phyloP scores from a whole-genome alignment of 2,888 invertebrate species.

The Melinopterus prodromus region DNA sequence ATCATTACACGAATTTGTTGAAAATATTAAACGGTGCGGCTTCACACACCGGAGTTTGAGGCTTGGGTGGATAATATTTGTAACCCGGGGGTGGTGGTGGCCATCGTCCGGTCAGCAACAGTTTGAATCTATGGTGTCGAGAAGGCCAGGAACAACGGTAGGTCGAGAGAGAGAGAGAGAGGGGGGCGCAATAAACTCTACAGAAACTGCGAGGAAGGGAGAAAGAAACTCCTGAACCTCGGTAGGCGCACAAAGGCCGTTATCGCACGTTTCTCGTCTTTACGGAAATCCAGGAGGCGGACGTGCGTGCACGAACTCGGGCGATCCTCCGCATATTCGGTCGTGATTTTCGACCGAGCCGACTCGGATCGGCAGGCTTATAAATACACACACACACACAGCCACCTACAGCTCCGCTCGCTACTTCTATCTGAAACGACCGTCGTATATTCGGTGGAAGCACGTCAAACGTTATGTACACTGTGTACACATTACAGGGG shows the following conservation, averaged over 20 bases:
- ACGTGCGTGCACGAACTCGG: constrained; percentile 25
- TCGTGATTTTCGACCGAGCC: constrained; percentile 12
- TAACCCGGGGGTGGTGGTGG: neutral
- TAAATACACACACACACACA: neutral
- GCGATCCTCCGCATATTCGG: constrained; percentile 20
- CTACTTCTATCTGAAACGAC: neutral
- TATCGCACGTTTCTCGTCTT: constrained; percentile 23
- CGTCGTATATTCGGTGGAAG: neutral
- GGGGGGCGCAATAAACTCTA: neutral
- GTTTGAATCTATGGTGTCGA: neutral
- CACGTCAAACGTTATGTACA: neutral
- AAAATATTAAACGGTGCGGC: no score
- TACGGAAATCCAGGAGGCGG: constrained; percentile 15
- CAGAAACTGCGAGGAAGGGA: neutral
- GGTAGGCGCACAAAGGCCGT: constrained; percentile 12
- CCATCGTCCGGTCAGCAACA: neutral
- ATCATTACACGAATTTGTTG: no score
- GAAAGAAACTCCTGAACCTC: neutral
- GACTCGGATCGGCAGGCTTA: neutral
- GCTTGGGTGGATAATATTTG: neutral
- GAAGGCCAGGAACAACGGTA: neutral
- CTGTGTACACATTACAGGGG: neutral
- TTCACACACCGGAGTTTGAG: neutral
- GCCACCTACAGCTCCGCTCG: neutral
- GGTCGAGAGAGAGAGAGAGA: neutral